Evolutionary conservation across 1,140 invertebrate genomes (phyloP).

Genomic region (Drosophila tropicalis): DNA sequence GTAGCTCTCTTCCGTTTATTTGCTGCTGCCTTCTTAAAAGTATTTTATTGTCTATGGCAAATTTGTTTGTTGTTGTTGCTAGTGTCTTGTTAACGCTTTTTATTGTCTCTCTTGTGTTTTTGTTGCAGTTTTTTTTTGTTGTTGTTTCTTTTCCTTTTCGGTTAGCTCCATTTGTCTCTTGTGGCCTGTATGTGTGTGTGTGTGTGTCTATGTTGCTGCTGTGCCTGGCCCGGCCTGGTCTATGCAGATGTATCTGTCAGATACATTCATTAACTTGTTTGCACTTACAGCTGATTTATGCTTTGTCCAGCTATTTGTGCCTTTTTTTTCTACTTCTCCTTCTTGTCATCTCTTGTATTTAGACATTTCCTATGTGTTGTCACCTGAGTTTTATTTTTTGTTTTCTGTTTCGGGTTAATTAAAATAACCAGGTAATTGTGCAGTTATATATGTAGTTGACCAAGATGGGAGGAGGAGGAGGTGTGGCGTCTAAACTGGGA

Average conservation of each 20-base stretch:
- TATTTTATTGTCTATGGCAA: conserved; percentile 74
- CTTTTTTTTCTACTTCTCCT: conserved; percentile 5
- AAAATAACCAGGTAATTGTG: conserved; percentile 73
- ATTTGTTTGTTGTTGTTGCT: conserved; percentile 38
- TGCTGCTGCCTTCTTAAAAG: conserved; percentile 38
- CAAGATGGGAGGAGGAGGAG: conserved; percentile 34
- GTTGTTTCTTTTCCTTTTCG: conserved; percentile 43
- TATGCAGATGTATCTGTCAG: conserved; percentile 74
- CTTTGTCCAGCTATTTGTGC: conserved; percentile 58
- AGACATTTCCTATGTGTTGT: conserved; percentile 74
- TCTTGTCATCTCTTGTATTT: conserved; percentile 38
- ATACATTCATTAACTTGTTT: conserved; percentile 79
- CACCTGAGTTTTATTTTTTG: conserved; percentile 38
- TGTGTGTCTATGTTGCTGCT: too few species aligned
- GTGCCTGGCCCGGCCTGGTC: conserved; percentile 37
- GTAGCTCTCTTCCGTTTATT: conserved; percentile 30
- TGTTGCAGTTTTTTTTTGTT: conserved; percentile 57
- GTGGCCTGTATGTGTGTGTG: conserved; percentile 17
- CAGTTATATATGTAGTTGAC: conserved; percentile 41
- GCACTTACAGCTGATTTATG: conserved; percentile 70
- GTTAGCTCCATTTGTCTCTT: conserved; percentile 66
- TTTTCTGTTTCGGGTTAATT: conserved; percentile 57
- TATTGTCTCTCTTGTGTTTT: conserved; percentile 61
- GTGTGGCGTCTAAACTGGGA: background rate
- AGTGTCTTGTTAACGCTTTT: conserved; percentile 76